Evolutionary conservation across 1,140 invertebrate genomes (phyloP).

Genomic region (Pseudobourletiella spinata): DNA sequence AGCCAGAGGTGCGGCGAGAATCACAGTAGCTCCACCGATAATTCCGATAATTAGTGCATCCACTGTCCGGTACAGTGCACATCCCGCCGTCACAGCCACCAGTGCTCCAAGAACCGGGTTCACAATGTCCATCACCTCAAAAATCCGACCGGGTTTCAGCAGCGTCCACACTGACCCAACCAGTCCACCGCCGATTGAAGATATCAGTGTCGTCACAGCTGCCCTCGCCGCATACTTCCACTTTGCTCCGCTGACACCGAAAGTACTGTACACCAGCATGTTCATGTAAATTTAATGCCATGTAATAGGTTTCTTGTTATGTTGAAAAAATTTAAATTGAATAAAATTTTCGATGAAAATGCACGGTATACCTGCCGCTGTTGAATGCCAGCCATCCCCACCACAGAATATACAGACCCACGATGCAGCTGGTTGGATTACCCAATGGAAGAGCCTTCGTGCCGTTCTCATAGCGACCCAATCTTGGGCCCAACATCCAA

Average conservation of each 20-base stretch:
- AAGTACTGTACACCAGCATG: constrained; percentile 43
- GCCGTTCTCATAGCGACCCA: constrained; percentile 75
- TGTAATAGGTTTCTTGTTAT: not conserved
- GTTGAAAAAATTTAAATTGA: not conserved
- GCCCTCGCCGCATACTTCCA: constrained; percentile 82
- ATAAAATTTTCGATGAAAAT: no score
- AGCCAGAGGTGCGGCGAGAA: constrained; percentile 58
- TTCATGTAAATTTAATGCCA: not conserved
- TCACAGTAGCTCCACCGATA: constrained; percentile 64
- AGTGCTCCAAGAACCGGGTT: constrained; percentile 80
- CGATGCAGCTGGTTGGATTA: constrained; percentile 78
- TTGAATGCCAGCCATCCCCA: constrained; percentile 90
- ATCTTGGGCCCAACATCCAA: constrained; percentile 75
- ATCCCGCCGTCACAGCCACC: constrained; percentile 67
- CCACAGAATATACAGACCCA: constrained; percentile 89
- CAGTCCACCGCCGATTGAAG: constrained; percentile 76
- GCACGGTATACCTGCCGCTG: constrained; percentile 59
- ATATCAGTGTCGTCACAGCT: constrained; percentile 79
- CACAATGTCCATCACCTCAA: constrained; percentile 75
- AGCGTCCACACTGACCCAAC: constrained; percentile 57
- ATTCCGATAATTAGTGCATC: constrained; percentile 74
- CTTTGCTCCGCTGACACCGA: constrained; percentile 57
- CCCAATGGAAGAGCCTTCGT: constrained; percentile 66
- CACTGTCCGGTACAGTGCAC: constrained; percentile 76
- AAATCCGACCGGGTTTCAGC: constrained; percentile 56